Evolutionary conservation across 2,797 vertebrate genomes (phyloP).

Genomic region (Lemur catta): DNA sequence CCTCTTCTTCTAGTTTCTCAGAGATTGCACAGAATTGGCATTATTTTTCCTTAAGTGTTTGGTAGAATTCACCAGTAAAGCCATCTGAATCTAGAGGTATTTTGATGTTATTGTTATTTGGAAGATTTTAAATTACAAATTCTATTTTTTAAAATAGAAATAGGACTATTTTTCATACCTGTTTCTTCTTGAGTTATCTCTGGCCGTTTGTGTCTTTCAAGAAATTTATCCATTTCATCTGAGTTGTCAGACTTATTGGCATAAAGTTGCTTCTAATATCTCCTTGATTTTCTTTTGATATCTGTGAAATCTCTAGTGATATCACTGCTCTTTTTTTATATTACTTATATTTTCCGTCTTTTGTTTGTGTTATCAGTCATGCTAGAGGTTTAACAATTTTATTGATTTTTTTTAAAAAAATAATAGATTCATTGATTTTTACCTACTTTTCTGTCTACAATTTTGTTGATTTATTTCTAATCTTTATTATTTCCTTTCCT

Average conservation of each 20-base stretch:
- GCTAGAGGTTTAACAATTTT: not conserved
- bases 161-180: not conserved
- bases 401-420: not conserved
- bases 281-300: not conserved
- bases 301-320: not conserved
- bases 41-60: not conserved
- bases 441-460: not conserved
- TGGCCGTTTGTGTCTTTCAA: not conserved
- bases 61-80: not conserved
- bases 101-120: not conserved
- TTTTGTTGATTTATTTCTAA: not conserved
- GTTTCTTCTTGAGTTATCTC: not conserved
- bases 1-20: no score
- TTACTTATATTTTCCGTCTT: not conserved
- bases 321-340: not conserved
- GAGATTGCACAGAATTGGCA: not conserved
- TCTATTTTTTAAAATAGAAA: not conserved
- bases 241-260: no score
- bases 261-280: not conserved
- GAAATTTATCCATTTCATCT: not conserved
- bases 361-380: not conserved
- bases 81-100: no score
- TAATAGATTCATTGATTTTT: not conserved
- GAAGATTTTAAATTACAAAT: not conserved
- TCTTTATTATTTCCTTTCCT: not conserved